These are phyloP conservation scores for Anneissia japonica DNA, from an alignment of 35 echinoderm and acorn worm species.

Conservation along the genomic window DNA sequence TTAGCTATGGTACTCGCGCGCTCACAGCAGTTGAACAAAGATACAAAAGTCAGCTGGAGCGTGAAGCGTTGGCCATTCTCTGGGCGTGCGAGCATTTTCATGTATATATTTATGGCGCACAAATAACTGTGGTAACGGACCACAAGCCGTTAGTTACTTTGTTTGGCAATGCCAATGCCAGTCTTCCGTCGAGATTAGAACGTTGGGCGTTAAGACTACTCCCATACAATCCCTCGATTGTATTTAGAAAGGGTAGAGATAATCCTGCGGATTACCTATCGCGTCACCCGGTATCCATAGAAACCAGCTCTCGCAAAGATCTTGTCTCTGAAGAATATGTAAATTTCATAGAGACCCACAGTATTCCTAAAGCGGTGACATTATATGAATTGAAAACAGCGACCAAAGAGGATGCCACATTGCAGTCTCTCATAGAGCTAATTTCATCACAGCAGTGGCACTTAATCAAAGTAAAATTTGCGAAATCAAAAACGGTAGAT, in stretches of 20 bases:
- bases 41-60: too few species aligned
- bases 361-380: neutral
- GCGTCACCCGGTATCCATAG: neutral
- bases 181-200: neutral
- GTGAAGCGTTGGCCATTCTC: too few species aligned
- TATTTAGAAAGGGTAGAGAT: neutral
- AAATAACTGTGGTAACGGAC: too few species aligned
- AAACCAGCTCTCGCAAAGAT: neutral
- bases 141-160: neutral
- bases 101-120: neutral
- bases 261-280: constrained; percentile 38
- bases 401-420: too few species aligned
- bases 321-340: neutral
- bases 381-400: neutral
- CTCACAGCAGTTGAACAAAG: too few species aligned
- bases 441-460: too few species aligned
- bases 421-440: too few species aligned
- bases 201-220: neutral
- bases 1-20: too few species aligned
- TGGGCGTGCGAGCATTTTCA: too few species aligned
- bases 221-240: neutral
- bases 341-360: neutral
- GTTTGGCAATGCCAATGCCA: neutral
- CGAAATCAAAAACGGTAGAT: too few species aligned
- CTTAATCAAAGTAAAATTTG: too few species aligned